Base-by-base conservation (phyloP, 1,140 invertebrate genomes). In the Scaptomyza pallida region DNA sequence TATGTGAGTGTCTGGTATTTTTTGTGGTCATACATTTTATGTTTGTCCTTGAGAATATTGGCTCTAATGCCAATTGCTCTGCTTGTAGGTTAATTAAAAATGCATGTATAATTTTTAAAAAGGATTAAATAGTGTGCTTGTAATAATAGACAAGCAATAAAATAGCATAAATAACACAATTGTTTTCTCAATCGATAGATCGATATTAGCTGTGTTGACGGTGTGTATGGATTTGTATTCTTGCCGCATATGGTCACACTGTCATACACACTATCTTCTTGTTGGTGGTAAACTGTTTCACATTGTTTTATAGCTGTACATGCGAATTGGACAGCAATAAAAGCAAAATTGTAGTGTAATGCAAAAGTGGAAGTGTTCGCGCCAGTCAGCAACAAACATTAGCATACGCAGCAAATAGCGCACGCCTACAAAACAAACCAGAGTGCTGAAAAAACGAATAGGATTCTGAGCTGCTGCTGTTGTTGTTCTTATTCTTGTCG, bases 271-370 rank as follows among this genome's bases (percentile, higher is more conserved):
- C 51, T 56, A 70, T 70, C 52, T 71, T 75, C 62, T 54, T 67
- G 63, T 55, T 52, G 52, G 59, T 65, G 56, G 67, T 70, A 60
- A 33, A 67, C 48, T 47, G 59, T 69, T 71, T 71, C 75, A 78
- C 74, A 78, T 62, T 78, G 67, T 73, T 76, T 77, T 78, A 62
- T 62, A 73, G 45, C 63, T 75, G 64, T 75, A 75, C 72, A 72
- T 73, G 77, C 71, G 61, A 79, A 62, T 71, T 75, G 33, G 55
- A 51, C 54, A 64, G 55, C 72, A 75, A 80, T 62, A 57, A 44
- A 35, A 67, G 52, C 52, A 48, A 75, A 10, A 54, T 56, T 48
- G 55, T 37, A 65, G 77, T 72, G 55, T 47, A 70, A 52, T 63
- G 59, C 69, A 71, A 75, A 75, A 59, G 30, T 75, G 76, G 59